A percentile compares a stretch with the other conserved stretches of the same genome.
Evolutionary conservation across 2,113 vertebrate species (phyloP).

Genomic region (Morone saxatilis): DNA sequence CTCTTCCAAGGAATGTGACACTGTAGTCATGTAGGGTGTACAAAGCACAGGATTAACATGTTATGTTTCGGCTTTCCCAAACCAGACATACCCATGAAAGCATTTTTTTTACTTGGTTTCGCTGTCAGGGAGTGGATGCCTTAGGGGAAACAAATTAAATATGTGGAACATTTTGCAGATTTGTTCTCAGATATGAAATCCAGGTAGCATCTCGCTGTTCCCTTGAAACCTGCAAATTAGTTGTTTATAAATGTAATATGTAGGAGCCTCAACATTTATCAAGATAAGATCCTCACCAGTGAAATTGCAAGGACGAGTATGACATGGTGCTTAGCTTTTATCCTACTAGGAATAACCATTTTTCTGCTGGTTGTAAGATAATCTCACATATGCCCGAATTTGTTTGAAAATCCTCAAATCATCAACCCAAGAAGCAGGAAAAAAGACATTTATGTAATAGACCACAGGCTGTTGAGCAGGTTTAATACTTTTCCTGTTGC

Average conservation of each 20-base stretch:
- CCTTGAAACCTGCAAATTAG: neutral
- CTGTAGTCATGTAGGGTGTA: neutral
- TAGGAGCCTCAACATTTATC: no score
- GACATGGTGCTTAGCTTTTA: neutral
- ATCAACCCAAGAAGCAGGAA: neutral
- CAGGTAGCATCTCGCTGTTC: neutral
- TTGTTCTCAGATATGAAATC: neutral
- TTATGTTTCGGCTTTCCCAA: neutral
- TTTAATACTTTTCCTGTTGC: constrained; percentile 45
- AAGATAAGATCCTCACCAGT: neutral
- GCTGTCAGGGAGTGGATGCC: neutral
- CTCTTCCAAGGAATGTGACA: neutral
- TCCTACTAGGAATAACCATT: neutral
- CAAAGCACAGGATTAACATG: neutral
- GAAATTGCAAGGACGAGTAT: neutral
- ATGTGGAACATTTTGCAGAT: neutral
- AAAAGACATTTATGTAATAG: neutral
- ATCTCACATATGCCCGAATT: neutral
- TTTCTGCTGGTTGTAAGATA: neutral
- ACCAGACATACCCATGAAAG: neutral
- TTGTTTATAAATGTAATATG: neutral
- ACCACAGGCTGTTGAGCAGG: constrained; percentile 40
- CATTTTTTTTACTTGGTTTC: neutral
- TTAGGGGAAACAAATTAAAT: neutral
- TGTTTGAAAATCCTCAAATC: constrained; percentile 25